Base-by-base conservation (phyloP, 2,888 invertebrate species). In the Deilephila porcellus region DNA sequence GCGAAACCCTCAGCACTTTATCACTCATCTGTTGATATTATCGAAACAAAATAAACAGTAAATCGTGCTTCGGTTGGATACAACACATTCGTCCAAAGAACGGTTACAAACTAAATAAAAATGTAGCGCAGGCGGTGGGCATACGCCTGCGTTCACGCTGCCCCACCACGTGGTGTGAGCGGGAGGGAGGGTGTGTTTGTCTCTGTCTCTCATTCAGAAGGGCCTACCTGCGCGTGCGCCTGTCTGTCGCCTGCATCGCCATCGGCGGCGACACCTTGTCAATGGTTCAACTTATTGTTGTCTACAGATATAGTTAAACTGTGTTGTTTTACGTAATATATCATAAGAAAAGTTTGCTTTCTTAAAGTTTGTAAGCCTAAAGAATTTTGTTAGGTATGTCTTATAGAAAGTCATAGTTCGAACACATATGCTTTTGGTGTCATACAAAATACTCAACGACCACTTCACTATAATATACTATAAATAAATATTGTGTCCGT, bases 31-130 rank as follows among this genome's bases (percentile, higher is more conserved):
- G 93, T 93, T 91, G 88, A 81, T 86, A 80, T 83, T 87, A 86
- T 87, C 92, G 86, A 88, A 91, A 90, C 89, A 91, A 88, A 83
- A 86, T 83, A 90, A 90, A 88, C 87, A 86, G 83, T 77, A 81
- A 78, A 80, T 80, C 78, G 75, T 74, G 75, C 76, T 82, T 75
- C 62, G 75, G 81, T 76, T 77, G 79, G 85, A 85, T 89, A 76
- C 82, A 81, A 84, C 85, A 75, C 81, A 83, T 77, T 77, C 81
- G 86, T 81, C 77, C 83, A 80, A 81, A 85, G 90, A 91, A 91
- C 95, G 91, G 92, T 92, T 91, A 92, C 90, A 92, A 93, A 95
- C 95, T 95, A 93, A 94, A 93, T 93, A 93, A 93, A 91, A 94
- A 93, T 94, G 93, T 95, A 95, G 94, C 94, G 90, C 93, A 92